Evolutionary conservation across 2,888 invertebrate species (phyloP).

Genomic region (Dioctria rufipes): DNA sequence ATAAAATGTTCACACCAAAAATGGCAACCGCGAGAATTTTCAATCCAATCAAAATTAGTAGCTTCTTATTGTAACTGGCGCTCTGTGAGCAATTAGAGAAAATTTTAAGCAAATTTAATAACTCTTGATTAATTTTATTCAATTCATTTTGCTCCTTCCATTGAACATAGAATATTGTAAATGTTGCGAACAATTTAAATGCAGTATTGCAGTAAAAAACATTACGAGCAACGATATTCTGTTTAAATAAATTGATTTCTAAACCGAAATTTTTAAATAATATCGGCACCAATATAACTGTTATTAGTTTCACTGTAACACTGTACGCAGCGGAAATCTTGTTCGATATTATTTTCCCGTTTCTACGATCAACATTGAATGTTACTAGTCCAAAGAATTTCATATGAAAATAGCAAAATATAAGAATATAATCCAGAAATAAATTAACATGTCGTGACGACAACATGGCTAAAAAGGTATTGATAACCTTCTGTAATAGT

Average conservation of each 20-base stretch:
- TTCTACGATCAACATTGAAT: background rate
- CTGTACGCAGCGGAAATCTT: background rate
- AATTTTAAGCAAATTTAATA: background rate
- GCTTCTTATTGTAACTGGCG: background rate
- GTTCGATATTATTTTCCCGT: background rate
- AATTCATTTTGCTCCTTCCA: slow-evolving; percentile 17
- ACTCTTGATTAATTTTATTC: slow-evolving; percentile 7
- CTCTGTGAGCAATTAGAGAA: background rate
- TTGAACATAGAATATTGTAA: slow-evolving; percentile 6
- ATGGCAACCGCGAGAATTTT: background rate
- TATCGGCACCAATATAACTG: slow-evolving; percentile 13
- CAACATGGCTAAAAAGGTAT: too few relatives aligned
- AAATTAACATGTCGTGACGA: too few relatives aligned
- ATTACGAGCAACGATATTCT: background rate
- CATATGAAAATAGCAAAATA: slow-evolving; percentile 6
- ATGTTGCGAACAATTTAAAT: slow-evolving; percentile 8
- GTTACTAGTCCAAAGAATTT: slow-evolving; percentile 24
- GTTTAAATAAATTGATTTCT: slow-evolving; percentile 7
- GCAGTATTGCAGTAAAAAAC: slow-evolving; percentile 1
- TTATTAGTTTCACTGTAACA: background rate
- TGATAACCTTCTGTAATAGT: too few relatives aligned
- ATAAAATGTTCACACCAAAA: background rate
- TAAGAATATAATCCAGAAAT: background rate
- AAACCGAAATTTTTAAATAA: background rate
- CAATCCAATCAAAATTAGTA: background rate